Conservation (phyloP, 2,113 vertebrate species). For the Atlantisia rogersi region DNA sequence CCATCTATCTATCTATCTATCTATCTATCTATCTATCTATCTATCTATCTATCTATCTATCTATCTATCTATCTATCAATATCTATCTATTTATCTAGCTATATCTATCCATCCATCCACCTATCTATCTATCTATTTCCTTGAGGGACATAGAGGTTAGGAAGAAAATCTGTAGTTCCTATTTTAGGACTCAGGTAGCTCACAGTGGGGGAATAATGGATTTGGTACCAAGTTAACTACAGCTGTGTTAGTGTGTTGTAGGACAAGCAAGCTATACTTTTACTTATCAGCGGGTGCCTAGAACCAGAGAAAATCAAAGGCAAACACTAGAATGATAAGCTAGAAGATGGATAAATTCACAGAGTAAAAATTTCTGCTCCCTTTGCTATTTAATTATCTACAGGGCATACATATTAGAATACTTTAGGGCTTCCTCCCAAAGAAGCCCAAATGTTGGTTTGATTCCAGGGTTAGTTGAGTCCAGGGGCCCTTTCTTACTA, state of each 20-base stretch:
- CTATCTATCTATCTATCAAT: no score
- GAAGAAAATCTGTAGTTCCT: rapidly evolving
- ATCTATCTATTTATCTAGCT: no score
- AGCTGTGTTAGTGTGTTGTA: background rate
- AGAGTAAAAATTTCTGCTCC: background rate
- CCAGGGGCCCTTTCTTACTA: background rate
- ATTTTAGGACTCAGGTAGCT: background rate
- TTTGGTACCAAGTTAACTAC: background rate
- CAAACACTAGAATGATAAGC: background rate
- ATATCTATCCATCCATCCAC: no score
- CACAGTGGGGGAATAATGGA: background rate
- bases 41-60: no score
- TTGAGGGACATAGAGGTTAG: rapidly evolving
- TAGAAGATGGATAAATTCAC: background rate
- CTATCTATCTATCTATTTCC: background rate
- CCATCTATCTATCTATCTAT: no score
- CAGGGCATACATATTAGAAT: background rate
- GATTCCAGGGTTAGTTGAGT: background rate
- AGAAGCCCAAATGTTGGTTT: background rate
- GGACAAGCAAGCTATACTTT: background rate
- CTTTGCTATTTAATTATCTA: background rate
- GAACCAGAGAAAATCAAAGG: background rate
- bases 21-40: no score
- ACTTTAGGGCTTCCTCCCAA: background rate
- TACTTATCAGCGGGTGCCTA: background rate